Conservation (phyloP, 2,113 vertebrate species). For the Echinops telfairi region DNA sequence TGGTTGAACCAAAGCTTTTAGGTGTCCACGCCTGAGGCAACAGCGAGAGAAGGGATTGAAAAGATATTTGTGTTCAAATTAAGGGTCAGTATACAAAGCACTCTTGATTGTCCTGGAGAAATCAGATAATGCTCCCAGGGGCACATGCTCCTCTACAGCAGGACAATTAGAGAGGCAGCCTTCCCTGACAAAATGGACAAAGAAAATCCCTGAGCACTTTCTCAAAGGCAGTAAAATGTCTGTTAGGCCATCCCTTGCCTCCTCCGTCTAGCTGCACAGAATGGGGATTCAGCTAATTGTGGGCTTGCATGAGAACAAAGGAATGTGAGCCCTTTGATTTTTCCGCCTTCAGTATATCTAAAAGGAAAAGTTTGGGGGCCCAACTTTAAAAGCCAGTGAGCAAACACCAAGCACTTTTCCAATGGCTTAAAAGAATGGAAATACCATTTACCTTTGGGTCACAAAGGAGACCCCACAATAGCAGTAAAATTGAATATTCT, state of each 20-base stretch:
- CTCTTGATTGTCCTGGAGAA: conserved; percentile 81
- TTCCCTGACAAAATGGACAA: conserved; percentile 81
- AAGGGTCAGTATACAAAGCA: conserved; percentile 89
- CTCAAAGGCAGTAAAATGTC: conserved; percentile 74
- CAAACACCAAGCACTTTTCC: conserved; percentile 57
- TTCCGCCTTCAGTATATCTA: conserved; percentile 1
- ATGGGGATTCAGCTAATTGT: conserved; percentile 71
- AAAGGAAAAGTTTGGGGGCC: conserved; percentile 62
- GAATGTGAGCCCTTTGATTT: conserved; percentile 61
- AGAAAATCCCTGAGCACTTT: conserved; percentile 75
- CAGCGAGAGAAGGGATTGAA: conserved; percentile 74
- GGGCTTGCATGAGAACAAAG: conserved; percentile 82
- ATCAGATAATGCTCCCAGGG: conserved; percentile 86
- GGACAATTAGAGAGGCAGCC: conserved; percentile 90
- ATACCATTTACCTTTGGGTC: conserved; percentile 54
- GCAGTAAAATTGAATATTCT: not conserved
- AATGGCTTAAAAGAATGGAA: conserved; percentile 54
- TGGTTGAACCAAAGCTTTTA: conserved; percentile 62
- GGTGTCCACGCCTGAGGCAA: conserved; percentile 75
- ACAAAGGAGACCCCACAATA: conserved; percentile 29
- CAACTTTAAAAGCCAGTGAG: conserved; percentile 63
- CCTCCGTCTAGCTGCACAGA: conserved; percentile 31
- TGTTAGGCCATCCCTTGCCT: conserved; percentile 16
- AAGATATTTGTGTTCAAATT: conserved; percentile 84
- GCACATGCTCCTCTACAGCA: conserved; percentile 89